Evolutionary conservation across 2,888 invertebrate genomes (phyloP).

Genomic region (Tenthredo amoena): DNA sequence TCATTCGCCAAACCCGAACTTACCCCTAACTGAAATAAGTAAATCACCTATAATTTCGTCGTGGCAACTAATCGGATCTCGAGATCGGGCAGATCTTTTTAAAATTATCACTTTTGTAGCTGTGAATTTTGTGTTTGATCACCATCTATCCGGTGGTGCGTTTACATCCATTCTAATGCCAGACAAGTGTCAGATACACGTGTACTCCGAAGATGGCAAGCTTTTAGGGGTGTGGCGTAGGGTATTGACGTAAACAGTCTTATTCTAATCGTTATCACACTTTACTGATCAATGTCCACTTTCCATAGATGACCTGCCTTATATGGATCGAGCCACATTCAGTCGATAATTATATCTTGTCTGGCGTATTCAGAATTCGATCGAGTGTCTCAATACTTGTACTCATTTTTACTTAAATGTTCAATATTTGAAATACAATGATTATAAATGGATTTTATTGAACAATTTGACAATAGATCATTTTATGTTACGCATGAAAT

Average conservation of each 20-base stretch:
- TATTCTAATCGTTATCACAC: constrained; percentile 45
- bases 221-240: constrained; percentile 33
- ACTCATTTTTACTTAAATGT: not conserved
- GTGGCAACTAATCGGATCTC: not conserved
- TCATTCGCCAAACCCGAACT: not conserved
- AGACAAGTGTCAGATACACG: constrained; percentile 41
- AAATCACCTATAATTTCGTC: not conserved
- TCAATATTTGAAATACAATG: not conserved
- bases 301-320: not conserved
- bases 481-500: not conserved
- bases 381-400: not conserved
- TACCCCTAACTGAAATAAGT: constrained; percentile 24
- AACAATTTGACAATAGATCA: not conserved
- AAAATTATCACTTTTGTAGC: not conserved
- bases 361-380: not conserved
- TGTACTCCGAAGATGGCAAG: constrained; percentile 11
- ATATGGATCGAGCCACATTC: not conserved
- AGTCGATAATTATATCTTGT: not conserved
- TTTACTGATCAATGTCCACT: not conserved
- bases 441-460: not conserved
- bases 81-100: not conserved
- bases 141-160: not conserved
- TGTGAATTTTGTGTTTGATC: not conserved
- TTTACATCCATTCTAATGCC: not conserved
- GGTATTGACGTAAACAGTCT: constrained; percentile 24